Conservation (phyloP, 2,888 invertebrate genomes). For the Vandiemenella viatica region DNA sequence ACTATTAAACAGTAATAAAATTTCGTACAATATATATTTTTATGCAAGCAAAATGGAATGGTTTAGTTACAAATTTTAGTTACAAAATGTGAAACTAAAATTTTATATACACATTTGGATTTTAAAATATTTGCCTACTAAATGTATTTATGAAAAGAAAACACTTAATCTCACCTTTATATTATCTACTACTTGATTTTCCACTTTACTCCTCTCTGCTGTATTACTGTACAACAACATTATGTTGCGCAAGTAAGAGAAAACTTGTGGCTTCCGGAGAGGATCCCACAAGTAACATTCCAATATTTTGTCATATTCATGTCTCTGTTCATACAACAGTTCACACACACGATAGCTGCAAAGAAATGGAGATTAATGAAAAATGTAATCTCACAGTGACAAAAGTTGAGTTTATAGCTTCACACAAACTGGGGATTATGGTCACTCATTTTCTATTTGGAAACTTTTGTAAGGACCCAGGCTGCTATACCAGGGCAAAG, state of each 20-base stretch:
- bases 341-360: slow-evolving; percentile 53
- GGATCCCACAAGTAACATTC: slow-evolving; percentile 51
- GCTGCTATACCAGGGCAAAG: too few relatives aligned
- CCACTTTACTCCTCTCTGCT: slow-evolving; percentile 23
- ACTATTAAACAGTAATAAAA: too few relatives aligned
- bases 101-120: too few relatives aligned
- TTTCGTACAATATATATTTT: too few relatives aligned
- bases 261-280: slow-evolving; percentile 44
- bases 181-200: slow-evolving; percentile 19
- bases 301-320: slow-evolving; percentile 46
- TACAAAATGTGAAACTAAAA: too few relatives aligned
- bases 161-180: slow-evolving; percentile 16
- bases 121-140: not conserved
- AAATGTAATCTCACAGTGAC: too few relatives aligned
- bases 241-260: slow-evolving; percentile 31
- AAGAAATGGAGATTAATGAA: slow-evolving; percentile 6
- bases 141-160: not conserved
- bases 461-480: too few relatives aligned
- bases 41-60: too few relatives aligned
- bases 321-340: slow-evolving; percentile 44
- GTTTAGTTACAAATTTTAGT: too few relatives aligned
- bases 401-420: too few relatives aligned
- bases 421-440: too few relatives aligned
- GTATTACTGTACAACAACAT: slow-evolving; percentile 20
- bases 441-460: too few relatives aligned